Percentiles rank a stretch among this genome's conserved stretches.
These are phyloP conservation scores for Standfussiana lucernea DNA, from an alignment of 2,888 invertebrate species.

Conservation along the genomic window DNA sequence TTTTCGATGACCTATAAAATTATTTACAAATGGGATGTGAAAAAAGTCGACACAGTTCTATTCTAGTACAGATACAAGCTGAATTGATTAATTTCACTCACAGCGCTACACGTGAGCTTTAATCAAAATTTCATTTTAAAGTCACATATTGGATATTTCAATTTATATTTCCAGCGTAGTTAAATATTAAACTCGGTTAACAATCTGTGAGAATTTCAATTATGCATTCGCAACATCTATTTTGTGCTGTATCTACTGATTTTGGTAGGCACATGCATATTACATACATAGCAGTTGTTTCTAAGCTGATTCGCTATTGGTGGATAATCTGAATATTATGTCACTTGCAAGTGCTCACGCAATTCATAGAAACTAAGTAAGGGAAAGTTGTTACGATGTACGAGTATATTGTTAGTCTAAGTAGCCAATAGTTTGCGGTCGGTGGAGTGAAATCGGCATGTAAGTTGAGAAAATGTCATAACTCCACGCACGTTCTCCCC, in stretches of 20 bases:
- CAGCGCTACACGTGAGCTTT: constrained; percentile 65
- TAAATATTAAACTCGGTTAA: constrained; percentile 59
- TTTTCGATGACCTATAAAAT: constrained; percentile 37
- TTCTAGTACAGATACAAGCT: constrained; percentile 53
- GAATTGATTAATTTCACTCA: constrained; percentile 68
- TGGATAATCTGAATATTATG: constrained; percentile 45
- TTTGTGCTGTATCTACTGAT: constrained; percentile 19
- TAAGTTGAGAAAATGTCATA: neutral
- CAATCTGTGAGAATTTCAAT: constrained; percentile 36
- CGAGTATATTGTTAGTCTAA: constrained; percentile 25
- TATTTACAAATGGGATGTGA: constrained; percentile 36
- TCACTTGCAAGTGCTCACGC: constrained; percentile 33
- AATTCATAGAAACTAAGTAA: constrained; percentile 30
- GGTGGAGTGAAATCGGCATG: constrained; percentile 4
- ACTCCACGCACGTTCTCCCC: neutral
- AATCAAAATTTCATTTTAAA: constrained; percentile 72
- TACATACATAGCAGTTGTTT: constrained; percentile 26
- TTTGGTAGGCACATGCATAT: constrained; percentile 12
- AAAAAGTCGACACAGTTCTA: constrained; percentile 57
- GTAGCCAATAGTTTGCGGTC: constrained; percentile 11
- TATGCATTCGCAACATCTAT: constrained; percentile 48
- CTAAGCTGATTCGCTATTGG: constrained; percentile 31
- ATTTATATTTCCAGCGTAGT: constrained; percentile 61
- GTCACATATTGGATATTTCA: constrained; percentile 67
- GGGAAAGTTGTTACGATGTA: constrained; percentile 45